Conservation (phyloP, 2,797 vertebrate species). For the Spinus pinus region DNA sequence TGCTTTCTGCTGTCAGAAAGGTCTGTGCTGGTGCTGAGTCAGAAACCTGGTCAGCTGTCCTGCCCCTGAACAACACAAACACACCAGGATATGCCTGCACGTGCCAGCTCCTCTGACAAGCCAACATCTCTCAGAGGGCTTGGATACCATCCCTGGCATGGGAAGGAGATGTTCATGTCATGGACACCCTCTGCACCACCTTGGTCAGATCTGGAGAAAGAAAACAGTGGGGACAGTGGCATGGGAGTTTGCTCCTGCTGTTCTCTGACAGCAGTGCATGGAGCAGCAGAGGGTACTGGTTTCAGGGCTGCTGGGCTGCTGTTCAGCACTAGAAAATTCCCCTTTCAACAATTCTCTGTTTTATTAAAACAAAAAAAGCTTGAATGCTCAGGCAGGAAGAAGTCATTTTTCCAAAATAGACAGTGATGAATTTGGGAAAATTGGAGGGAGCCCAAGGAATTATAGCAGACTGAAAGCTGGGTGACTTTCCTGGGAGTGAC, state of each 20-base stretch:
- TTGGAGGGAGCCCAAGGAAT: constrained; percentile 20
- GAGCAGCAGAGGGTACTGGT: not conserved
- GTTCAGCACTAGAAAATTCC: not conserved
- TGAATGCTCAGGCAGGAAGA: not conserved
- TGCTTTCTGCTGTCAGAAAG: not conserved
- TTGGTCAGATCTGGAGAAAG: not conserved
- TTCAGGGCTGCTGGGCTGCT: not conserved
- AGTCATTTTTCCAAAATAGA: constrained; percentile 35
- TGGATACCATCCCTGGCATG: not conserved
- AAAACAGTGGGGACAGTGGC: not conserved
- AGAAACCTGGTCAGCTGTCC: not conserved
- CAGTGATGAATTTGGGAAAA: constrained; percentile 12
- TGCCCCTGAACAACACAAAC: not conserved
- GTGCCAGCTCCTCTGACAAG: not conserved
- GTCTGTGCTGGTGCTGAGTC: not conserved
- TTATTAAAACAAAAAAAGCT: not conserved
- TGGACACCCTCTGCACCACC: not conserved
- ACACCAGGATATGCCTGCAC: not conserved
- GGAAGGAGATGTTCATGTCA: not conserved
- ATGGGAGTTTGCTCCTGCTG: not conserved
- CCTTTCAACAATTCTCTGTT: not conserved
- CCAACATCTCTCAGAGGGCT: not conserved
- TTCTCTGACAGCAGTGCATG: not conserved
- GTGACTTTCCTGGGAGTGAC: constrained; percentile 11
- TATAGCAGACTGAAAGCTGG: not conserved